Evolutionary conservation across 2,113 vertebrate species (phyloP).

Genomic region (Menura novaehollandiae): DNA sequence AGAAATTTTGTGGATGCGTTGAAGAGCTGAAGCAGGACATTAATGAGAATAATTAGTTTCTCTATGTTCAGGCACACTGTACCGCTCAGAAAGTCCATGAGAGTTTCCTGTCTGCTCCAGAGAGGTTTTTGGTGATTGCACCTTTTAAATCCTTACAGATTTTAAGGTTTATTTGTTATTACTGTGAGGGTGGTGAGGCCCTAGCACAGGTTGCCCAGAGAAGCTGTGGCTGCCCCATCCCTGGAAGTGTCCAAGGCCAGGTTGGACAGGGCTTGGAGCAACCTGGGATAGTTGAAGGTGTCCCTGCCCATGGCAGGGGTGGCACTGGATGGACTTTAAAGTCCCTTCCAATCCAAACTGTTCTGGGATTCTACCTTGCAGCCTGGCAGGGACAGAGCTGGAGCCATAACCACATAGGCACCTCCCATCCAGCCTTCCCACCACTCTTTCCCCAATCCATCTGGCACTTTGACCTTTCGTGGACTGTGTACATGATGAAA

Average conservation of each 20-base stretch:
- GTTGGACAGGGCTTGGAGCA: fast-evolving
- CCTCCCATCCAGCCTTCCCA: neutral
- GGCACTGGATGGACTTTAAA: neutral
- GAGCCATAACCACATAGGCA: fast-evolving
- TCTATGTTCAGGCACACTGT: fast-evolving
- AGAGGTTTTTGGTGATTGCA: neutral
- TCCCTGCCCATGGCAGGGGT: too few species aligned
- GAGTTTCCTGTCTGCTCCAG: neutral
- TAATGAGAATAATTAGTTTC: neutral
- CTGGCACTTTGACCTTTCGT: fast-evolving
- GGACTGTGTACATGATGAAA: neutral
- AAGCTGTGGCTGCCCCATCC: neutral
- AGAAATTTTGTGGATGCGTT: neutral
- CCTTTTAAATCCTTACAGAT: neutral
- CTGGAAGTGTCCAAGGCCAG: neutral
- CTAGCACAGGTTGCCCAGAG: neutral
- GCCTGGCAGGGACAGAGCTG: neutral
- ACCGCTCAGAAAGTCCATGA: fast-evolving
- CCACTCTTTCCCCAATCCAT: fast-evolving
- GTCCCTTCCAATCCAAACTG: neutral
- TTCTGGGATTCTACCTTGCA: neutral
- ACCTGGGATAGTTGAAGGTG: fast-evolving
- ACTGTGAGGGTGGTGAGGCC: neutral
- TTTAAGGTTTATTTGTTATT: neutral
- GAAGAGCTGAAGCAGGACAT: neutral